Evolutionary conservation across 92 coral and sea anemone genomes (phyloP), one percentile per base, ranked within the genome.

Genomic region (Desmophyllum pertusum): DNA sequence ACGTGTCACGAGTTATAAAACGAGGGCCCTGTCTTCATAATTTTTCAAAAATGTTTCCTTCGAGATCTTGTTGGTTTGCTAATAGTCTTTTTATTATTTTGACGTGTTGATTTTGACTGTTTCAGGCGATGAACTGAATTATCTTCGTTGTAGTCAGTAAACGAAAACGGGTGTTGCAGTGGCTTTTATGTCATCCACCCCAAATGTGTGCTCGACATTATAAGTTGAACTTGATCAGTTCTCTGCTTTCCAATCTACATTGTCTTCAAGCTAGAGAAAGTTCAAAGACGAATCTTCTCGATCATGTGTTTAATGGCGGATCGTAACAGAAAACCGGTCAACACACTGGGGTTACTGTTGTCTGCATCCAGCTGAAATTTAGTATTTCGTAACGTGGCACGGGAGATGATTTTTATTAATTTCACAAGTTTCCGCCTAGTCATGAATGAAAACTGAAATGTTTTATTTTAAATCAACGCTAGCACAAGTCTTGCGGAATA

Each of bases 11-110:
- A 38, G 36, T 66, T 14, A 5, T 37, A 21, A 36, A 68, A 17
- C 10, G 35, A 27, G 18, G 48, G 84, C 84, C 76, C 40, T 50
- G 76, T 80, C 67, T 25, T 68, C 48, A 48, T 61, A 61, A 78
- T 50, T 45, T 30, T 61, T 61, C 7, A 62, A 30, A n/a, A 10
- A 66, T 33, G 10, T 42, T 14, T 79, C 30, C 51, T 41, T 40
- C 6, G 55, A 63, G 39, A 62, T 31, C 7, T 45, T 41, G 19
- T 1, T 42, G 17, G 59, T 6, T 25, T 46, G 77, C 13, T 15
- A 45, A 29, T 21, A 67, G 38, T 7, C n/a, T 67, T 37, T 17
- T 35, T 3, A 38, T 67, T 36, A 15, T 33, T 33, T 65, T 18
- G 45, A 67, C 41, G 10, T 67, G 73, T 6, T 36, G n/a, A 43